A percentile compares a stretch with the other conserved stretches of the same genome.
These are phyloP conservation scores for Coregonus ussuriensis DNA, from an alignment of 2,797 vertebrate genomes.

Conservation along the genomic window DNA sequence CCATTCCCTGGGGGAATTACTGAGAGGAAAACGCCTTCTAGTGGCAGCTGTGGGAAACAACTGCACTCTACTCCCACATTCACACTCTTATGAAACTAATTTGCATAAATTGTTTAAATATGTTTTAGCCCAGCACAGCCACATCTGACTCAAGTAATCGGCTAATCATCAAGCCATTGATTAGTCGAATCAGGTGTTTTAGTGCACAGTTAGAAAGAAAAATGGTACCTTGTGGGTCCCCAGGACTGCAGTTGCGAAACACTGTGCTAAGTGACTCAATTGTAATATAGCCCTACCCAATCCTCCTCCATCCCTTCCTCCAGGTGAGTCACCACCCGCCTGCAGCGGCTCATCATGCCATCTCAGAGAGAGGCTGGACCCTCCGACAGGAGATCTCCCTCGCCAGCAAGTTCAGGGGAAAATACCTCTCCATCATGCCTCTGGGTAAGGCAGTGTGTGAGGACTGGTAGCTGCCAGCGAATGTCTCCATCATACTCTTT, in stretches of 20 bases:
- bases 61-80: not conserved
- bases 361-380: slow-evolving; percentile 91
- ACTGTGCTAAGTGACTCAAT: not conserved
- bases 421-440: slow-evolving; percentile 98
- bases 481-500: not conserved
- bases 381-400: slow-evolving; percentile 92
- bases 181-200: no score
- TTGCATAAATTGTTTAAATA: no score
- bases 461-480: not conserved
- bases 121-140: no score
- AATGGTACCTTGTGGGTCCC: not conserved
- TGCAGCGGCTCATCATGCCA: slow-evolving; percentile 90
- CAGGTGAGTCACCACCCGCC: slow-evolving; percentile 95
- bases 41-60: not conserved
- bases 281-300: no score
- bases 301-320: not conserved
- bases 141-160: no score
- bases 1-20: no score
- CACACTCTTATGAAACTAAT: no score
- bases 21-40: not conserved
- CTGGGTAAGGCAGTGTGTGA: slow-evolving; percentile 80
- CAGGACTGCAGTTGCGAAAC: not conserved
- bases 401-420: slow-evolving; percentile 97
- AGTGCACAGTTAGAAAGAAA: no score
- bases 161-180: no score